phyloP scores from a whole-genome alignment of 2,113 vertebrate genomes.

The Sminthopsis crassicaudata region DNA sequence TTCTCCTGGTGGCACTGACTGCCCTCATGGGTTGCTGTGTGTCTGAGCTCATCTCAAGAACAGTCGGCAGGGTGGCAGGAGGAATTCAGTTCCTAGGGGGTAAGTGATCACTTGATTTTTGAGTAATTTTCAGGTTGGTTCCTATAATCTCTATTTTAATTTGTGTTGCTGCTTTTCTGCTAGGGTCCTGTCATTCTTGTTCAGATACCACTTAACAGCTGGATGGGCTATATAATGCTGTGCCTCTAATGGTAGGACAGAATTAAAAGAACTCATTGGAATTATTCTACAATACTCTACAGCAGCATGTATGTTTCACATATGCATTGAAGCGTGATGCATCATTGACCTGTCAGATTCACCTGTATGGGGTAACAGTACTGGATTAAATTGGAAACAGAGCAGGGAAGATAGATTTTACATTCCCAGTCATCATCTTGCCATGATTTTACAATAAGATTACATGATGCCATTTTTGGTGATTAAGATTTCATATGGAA shows the following conservation, averaged over 20 bases:
- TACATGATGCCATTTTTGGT: slow-evolving; percentile 3
- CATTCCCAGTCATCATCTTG: not conserved
- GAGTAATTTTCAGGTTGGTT: not conserved
- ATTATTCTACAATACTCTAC: slow-evolving; percentile 17
- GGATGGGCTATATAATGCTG: not conserved
- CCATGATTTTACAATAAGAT: not conserved
- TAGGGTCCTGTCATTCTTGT: slow-evolving; percentile 6
- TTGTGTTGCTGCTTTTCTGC: not conserved
- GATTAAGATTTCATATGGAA: slow-evolving; percentile 23
- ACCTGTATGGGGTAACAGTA: not conserved
- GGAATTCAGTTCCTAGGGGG: slow-evolving; percentile 97
- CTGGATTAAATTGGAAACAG: not conserved
- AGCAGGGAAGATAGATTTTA: not conserved
- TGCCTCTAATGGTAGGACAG: not conserved
- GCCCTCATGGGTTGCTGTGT: slow-evolving; percentile 98
- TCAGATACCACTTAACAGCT: not conserved
- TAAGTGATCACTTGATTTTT: slow-evolving; percentile 83
- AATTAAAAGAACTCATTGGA: not conserved
- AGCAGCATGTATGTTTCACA: slow-evolving; percentile 14
- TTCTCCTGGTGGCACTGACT: slow-evolving; percentile 95
- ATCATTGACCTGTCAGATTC: not conserved
- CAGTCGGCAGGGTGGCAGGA: slow-evolving; percentile 95
- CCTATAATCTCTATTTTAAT: slow-evolving; percentile 9
- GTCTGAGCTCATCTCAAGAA: slow-evolving; percentile 97
- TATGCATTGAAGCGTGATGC: not conserved